Evolutionary conservation across 2,113 vertebrate genomes (phyloP).

Genomic region (Zeus faber): DNA sequence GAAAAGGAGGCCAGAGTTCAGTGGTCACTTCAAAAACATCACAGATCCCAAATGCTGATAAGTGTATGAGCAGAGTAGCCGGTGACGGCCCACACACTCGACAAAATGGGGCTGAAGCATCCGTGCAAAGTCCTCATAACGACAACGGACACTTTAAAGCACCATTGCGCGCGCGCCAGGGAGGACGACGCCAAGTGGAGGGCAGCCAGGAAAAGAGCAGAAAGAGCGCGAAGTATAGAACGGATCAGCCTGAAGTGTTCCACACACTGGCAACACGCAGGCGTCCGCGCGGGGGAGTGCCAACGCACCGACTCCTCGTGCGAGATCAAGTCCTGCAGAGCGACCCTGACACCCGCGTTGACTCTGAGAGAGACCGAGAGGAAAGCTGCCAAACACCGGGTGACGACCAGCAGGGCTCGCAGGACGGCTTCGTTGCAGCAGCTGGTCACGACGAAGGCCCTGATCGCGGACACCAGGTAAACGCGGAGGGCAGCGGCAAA

Average conservation of each 20-base stretch:
- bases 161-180: constrained; percentile 2
- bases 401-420: constrained; percentile 30
- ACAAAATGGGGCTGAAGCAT: background rate
- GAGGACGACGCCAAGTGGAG: background rate
- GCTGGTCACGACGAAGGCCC: constrained; percentile 17
- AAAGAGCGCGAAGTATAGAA: background rate
- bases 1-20: constrained; percentile 7
- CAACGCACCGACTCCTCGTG: background rate
- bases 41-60: background rate
- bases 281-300: too few species aligned
- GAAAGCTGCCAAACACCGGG: constrained; percentile 16
- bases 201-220: constrained; percentile 8
- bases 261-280: background rate
- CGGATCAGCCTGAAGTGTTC: background rate
- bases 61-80: constrained; percentile 5
- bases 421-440: constrained; percentile 40
- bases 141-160: constrained; percentile 1
- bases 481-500: background rate
- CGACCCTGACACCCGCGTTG: constrained; percentile 28
- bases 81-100: constrained; percentile 2
- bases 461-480: too few species aligned
- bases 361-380: constrained; percentile 41
- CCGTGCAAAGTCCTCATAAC: constrained; percentile 1
- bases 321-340: constrained; percentile 15
- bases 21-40: too few species aligned